Conservation (phyloP, 2,797 vertebrate species). For the Morelia viridis region DNA sequence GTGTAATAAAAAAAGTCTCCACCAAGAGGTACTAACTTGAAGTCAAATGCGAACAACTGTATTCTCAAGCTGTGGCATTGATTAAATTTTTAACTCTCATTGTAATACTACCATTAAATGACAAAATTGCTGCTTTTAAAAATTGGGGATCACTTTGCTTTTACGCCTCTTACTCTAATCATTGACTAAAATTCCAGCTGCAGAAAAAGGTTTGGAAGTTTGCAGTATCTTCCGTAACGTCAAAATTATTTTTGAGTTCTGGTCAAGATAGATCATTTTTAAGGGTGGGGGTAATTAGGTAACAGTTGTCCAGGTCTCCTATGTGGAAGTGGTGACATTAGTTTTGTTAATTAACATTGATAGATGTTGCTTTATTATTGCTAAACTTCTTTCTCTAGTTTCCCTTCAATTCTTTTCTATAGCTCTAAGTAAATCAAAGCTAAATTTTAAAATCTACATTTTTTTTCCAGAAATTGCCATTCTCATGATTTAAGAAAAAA, state of each 20-base stretch:
- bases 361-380: background rate
- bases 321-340: background rate
- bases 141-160: constrained; percentile 6
- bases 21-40: background rate
- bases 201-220: background rate
- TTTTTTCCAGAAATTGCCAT: background rate
- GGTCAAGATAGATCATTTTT: background rate
- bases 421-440: background rate
- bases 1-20: background rate
- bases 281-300: background rate
- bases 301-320: background rate
- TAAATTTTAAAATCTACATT: background rate
- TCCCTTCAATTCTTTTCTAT: too few species aligned
- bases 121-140: background rate
- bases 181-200: background rate
- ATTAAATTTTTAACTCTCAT: background rate
- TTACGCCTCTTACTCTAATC: background rate
- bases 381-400: background rate
- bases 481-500: background rate
- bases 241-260: constrained; percentile 30
- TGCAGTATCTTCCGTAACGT: background rate
- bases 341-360: background rate
- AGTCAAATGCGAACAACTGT: background rate
- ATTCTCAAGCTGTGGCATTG: background rate
- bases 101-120: background rate